These are phyloP conservation scores for Herpetotheres cachinnans DNA, from an alignment of 2,113 vertebrate species.

Conservation along the genomic window DNA sequence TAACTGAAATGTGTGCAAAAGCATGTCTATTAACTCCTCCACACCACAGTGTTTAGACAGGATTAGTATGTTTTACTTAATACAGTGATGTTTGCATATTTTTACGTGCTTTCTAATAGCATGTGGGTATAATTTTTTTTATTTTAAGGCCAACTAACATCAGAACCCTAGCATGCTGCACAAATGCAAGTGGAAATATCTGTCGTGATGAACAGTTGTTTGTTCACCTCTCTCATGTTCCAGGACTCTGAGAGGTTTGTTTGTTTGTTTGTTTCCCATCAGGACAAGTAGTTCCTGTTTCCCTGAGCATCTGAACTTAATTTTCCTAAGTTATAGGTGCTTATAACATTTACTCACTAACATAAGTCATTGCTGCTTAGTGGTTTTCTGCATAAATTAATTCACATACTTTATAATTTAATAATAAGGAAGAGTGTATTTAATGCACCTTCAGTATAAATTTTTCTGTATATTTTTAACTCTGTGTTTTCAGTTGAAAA, in stretches of 20 bases:
- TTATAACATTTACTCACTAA: not conserved
- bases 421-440: not conserved
- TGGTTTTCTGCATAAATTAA: not conserved
- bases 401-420: not conserved
- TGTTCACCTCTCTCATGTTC: not conserved
- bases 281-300: not conserved
- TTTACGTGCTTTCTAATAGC: not conserved
- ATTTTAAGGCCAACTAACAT: not conserved
- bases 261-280: not conserved
- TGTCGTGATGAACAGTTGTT: not conserved
- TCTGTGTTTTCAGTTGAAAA: not conserved
- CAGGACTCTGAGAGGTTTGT: not conserved
- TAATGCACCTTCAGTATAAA: not conserved
- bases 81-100: not conserved
- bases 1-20: not conserved
- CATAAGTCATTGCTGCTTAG: not conserved
- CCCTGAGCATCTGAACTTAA: not conserved
- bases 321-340: not conserved
- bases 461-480: not conserved
- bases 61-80: not conserved
- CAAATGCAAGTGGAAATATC: not conserved
- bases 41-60: not conserved
- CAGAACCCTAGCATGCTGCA: not conserved
- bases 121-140: not conserved
- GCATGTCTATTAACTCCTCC: not conserved